Evolutionary conservation across 2,797 vertebrate species (phyloP), one percentile per base, ranked within the genome.

Genomic region (Micropoecilia bifurca): DNA sequence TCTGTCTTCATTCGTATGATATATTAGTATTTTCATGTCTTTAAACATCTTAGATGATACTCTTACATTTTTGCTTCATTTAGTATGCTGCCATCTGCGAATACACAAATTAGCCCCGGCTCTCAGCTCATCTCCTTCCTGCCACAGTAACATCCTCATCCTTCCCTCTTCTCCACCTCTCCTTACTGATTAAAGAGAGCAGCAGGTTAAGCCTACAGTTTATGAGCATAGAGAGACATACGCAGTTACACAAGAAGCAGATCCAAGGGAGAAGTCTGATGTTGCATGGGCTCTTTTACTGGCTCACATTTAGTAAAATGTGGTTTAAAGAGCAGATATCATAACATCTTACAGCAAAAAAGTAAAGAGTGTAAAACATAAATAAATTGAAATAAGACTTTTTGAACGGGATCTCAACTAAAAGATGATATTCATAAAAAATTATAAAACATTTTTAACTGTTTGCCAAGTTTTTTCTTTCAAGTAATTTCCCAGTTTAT

Each of bases 101-200:
- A 41, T 69, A 69, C 66, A 69, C 39, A 69, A 69, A 69, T 69
- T 69, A 69, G 22, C 39, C 22, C 39, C 41, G 39, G 39, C 66
- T 69, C 66, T 25, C 66, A 22, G 25, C 39, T 69, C 39, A 69
- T 69, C 66, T 43, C 66, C 39, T 69, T 43, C 22, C 10, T 69
- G 36, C 39, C 66, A 39, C 20, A 41, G 39, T 43, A 69, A n/a
- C 66, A 69, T 69, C 39, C 39, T 43, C 66, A 41, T 43, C 66
- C 39, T 68, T 69, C 12, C 66, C 39, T 69, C 66, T 43, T 69
- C 66, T 69, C 66, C 43, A 43, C 22, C 66, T 69, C 66, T 69
- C 39, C 39, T 25, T 69, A 43, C 39, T 69, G 39, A 69, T 69
- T 69, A 69, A 43, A 69, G 66, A 69, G 66, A 69, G 1, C 66